phyloP scores from a whole-genome alignment of 2,797 vertebrate genomes.

The Onychomys leucogaster region DNA sequence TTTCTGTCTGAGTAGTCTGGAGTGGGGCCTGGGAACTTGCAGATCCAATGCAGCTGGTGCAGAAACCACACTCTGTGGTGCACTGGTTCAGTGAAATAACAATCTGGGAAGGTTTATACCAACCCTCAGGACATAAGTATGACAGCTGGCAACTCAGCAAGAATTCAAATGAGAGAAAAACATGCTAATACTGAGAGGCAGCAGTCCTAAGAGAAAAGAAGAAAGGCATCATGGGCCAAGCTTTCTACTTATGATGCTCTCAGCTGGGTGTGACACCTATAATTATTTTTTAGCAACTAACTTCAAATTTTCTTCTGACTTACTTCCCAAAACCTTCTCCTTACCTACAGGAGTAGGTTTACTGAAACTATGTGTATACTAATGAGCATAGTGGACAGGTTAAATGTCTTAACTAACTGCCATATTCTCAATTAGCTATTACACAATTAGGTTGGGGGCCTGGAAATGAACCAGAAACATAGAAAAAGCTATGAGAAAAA shows the following conservation, averaged over 20 bases:
- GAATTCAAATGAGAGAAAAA: conserved; percentile 47
- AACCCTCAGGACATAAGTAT: not conserved
- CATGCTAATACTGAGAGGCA: not conserved
- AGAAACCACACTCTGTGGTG: not conserved
- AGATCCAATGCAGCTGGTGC: not conserved
- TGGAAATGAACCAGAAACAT: conserved; percentile 29
- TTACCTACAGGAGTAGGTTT: not conserved
- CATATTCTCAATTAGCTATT: conserved; percentile 36
- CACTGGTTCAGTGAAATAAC: not conserved
- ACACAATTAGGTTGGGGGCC: conserved; percentile 10
- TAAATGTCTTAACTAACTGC: conserved; percentile 25
- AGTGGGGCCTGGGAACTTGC: not conserved
- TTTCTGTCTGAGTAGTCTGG: not conserved
- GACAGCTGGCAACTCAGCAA: not conserved
- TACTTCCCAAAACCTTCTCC: not conserved
- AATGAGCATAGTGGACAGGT: not conserved
- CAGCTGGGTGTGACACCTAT: not conserved
- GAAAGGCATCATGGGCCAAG: not conserved
- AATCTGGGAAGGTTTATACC: not conserved
- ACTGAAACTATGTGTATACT: conserved; percentile 20
- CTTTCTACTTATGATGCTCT: not conserved
- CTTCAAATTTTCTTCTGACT: not conserved
- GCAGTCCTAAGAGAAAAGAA: not conserved
- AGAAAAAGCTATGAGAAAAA: not conserved
- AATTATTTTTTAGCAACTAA: not conserved